Evolutionary conservation across 2,888 invertebrate species (phyloP), one percentile per base, ranked within the genome.

Genomic region (Peribatodes rhomboidaria): DNA sequence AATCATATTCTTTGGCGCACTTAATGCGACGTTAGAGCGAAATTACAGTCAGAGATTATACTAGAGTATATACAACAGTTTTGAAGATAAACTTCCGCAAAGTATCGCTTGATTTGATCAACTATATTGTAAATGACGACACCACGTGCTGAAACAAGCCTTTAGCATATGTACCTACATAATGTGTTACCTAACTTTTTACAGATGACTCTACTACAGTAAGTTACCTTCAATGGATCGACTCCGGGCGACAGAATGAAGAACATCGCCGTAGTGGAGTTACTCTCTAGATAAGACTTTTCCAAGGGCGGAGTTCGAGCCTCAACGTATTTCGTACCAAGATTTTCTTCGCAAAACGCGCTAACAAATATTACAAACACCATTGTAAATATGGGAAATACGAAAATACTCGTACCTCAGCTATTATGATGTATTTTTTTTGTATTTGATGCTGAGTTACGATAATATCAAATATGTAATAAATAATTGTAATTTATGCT

Each of bases 161-260:
- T 16, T 4, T 9, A 11, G 27, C 2, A 20, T 50, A 31, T 33
- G 14, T n/a, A n/a, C n/a, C n/a, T n/a, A n/a, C n/a, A n/a, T 31
- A 57, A 22, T 31, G n/a, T 42, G n/a, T 54, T 27, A 27, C 2
- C n/a, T 4, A 27, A 27, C 27, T 6, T 53, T 56, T 56, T 56
- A 57, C 33, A 54, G 37, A 42, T 41, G 20, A 14, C 37, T 16
- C 20, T 47, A 16, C 31, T 31, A 41, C 11, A 14, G 18, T 10
- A 16, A 31, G 31, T 60, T 87, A 95, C 95, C 92, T 98, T 98
- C 0, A 98, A 89, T 0, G 99, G 99, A 89, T 99, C 98, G 0
- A 99, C 98, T 49, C 99, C 99, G 0, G 98, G 96, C 0, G 98
- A 99, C 2, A 99, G 94, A 71, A 99, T 98, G 87, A 99, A 99